Percentiles rank a stretch among this genome's conserved stretches.
Conservation (phyloP, 2,888 invertebrate species). For the Harpagoxenus sublaevis region DNA sequence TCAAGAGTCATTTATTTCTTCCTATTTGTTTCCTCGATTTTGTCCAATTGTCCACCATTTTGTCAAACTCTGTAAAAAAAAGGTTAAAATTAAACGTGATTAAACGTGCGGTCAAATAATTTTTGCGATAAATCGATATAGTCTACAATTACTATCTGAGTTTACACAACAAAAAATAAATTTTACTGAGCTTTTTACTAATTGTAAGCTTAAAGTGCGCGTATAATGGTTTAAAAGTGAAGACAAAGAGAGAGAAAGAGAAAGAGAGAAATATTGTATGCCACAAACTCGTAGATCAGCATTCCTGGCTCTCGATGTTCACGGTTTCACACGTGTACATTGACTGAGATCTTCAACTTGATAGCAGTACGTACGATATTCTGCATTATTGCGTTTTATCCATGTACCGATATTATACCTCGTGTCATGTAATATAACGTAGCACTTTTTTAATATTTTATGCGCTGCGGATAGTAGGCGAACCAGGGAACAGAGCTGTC, state of each 20-base stretch:
- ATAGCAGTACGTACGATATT: constrained; percentile 18
- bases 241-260: neutral
- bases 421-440: constrained; percentile 32
- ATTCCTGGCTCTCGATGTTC: constrained; percentile 80
- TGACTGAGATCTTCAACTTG: constrained; percentile 49
- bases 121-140: constrained; percentile 52
- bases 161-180: constrained; percentile 73
- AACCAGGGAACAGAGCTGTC: constrained; percentile 19
- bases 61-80: neutral
- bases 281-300: constrained; percentile 80
- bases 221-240: constrained; percentile 15
- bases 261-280: constrained; percentile 51
- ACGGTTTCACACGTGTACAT: constrained; percentile 51
- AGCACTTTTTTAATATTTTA: constrained; percentile 30
- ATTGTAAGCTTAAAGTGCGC: constrained; percentile 67
- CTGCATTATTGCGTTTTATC: constrained; percentile 40
- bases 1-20: neutral
- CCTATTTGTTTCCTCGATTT: neutral
- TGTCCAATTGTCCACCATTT: neutral
- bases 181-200: constrained; percentile 74
- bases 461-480: constrained; percentile 2
- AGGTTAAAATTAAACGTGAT: neutral
- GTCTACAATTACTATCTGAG: constrained; percentile 67
- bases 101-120: constrained; percentile 43
- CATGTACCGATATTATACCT: constrained; percentile 36